Percentiles rank a stretch among this genome's conserved stretches.
phyloP scores from a whole-genome alignment of 2,113 vertebrate species.

The human (Homo sapiens) region DNA sequence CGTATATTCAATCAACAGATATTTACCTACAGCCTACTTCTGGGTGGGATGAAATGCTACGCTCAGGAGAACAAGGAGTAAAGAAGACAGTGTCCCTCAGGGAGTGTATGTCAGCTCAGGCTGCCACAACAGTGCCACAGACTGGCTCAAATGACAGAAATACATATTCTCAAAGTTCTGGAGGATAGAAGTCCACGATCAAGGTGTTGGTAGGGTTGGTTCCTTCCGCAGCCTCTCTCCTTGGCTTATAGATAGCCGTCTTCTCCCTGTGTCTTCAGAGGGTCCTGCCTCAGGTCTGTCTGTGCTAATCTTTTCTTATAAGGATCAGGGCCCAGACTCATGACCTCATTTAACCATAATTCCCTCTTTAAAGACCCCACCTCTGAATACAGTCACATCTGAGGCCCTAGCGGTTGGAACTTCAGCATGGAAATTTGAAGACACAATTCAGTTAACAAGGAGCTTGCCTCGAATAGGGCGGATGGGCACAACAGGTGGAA shows the following conservation, averaged over 20 bases:
- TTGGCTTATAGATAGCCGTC: fast-evolving
- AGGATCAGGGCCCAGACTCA: neutral
- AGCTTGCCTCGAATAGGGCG: neutral
- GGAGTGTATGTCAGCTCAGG: neutral
- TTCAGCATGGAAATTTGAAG: neutral
- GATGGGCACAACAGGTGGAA: neutral
- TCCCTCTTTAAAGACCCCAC: neutral
- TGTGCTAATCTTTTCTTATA: neutral
- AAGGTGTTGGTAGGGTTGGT: neutral
- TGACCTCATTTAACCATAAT: neutral
- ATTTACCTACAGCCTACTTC: neutral
- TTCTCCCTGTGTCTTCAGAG: neutral
- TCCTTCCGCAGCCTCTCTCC: neutral
- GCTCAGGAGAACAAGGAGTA: neutral
- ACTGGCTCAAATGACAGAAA: neutral
- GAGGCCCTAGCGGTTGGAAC: neutral
- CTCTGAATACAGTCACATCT: neutral
- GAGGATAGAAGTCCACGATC: neutral
- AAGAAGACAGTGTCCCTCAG: neutral
- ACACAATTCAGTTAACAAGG: neutral
- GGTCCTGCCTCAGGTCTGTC: neutral
- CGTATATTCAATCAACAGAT: too few species aligned
- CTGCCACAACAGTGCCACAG: neutral
- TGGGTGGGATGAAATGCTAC: neutral
- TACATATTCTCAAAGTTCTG: neutral